A percentile compares a stretch with the other conserved stretches of the same genome.
Conservation (phyloP, 2,113 vertebrate genomes). For the Prionailurus bengalensis region DNA sequence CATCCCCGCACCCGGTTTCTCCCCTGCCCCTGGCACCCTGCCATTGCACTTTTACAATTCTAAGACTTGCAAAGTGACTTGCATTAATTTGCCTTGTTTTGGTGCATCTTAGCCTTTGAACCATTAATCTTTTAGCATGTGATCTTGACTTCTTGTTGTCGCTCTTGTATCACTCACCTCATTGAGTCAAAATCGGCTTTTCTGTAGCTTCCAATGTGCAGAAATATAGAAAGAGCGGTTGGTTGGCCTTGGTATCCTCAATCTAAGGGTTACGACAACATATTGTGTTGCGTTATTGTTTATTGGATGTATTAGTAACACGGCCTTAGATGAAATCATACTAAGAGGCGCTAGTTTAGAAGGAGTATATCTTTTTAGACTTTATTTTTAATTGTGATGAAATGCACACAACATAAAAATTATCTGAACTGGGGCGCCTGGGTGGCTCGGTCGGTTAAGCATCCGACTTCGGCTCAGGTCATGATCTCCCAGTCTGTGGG, state of each 20-base stretch:
- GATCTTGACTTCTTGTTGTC: neutral
- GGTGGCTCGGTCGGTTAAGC: no score
- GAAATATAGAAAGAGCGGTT: neutral
- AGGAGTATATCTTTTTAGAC: neutral
- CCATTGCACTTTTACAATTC: neutral
- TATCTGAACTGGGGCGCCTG: neutral
- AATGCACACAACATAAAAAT: neutral
- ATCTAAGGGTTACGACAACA: no score
- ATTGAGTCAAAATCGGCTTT: neutral
- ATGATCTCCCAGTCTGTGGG: no score
- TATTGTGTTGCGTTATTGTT: neutral
- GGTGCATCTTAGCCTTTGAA: neutral
- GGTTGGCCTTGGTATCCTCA: neutral
- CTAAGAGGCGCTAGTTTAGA: neutral
- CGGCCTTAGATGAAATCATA: neutral
- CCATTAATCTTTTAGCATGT: neutral
- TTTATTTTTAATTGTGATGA: neutral
- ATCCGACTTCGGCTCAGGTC: no score
- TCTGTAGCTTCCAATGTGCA: neutral
- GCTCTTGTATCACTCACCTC: neutral
- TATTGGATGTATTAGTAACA: neutral
- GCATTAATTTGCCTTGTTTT: neutral
- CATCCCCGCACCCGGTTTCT: fast-evolving
- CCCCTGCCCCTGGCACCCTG: neutral
- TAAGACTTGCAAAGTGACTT: neutral